Conservation (phyloP, 2,113 vertebrate genomes). For the Chionodraco myersi region DNA sequence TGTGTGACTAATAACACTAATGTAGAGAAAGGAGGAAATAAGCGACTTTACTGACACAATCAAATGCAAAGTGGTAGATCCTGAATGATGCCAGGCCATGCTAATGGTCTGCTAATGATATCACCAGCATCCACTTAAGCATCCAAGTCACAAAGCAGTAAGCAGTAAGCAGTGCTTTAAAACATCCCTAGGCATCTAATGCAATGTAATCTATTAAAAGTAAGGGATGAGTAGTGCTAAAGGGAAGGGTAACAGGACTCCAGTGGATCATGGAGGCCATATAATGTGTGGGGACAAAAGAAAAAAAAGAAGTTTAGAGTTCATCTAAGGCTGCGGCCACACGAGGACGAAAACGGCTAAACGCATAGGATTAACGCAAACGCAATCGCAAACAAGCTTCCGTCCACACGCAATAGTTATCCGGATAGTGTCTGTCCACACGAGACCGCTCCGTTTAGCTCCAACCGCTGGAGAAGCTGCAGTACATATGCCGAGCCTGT, state of each 20-base stretch:
- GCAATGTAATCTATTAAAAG: not conserved
- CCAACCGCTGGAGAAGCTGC: no score
- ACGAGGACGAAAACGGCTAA: no score
- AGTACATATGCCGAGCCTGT: no score
- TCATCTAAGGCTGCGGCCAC: not conserved
- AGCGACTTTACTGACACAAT: conserved; percentile 8
- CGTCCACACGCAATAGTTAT: no score
- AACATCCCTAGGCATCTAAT: conserved; percentile 12
- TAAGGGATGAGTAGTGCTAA: conserved; percentile 7
- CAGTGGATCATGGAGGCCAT: not conserved
- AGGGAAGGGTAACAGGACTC: conserved; percentile 15
- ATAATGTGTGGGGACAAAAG: not conserved
- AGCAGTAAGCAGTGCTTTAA: conserved; percentile 26
- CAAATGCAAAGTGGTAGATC: not conserved
- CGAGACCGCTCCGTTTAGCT: no score
- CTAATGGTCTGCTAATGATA: conserved; percentile 29
- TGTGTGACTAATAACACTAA: conserved; percentile 15
- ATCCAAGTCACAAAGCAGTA: conserved; percentile 13
- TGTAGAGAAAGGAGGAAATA: not conserved
- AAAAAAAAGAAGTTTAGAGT: conserved; percentile 13
- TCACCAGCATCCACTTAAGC: conserved; percentile 27
- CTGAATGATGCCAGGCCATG: not conserved
- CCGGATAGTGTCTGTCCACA: no score
- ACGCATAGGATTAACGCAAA: no score
- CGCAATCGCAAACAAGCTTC: no score